Base-by-base conservation (phyloP, 2,888 invertebrate species). In the Diplolepis rosae region DNA sequence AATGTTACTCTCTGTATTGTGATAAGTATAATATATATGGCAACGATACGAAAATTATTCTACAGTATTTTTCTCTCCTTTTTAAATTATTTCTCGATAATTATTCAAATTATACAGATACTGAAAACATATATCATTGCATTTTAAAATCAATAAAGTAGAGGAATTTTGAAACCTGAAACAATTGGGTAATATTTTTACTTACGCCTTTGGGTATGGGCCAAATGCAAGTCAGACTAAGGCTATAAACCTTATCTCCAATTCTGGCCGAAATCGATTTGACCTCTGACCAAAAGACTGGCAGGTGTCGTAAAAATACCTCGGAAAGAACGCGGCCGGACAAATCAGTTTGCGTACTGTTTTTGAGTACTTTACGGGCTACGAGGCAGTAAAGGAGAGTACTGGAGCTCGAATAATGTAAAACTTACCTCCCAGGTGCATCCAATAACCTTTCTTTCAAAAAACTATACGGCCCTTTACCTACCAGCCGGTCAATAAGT, bases 181-280 rank as follows among this genome's bases (percentile, higher is more conserved):
- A 22, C 45, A 45, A 45, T 18, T 18, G 18, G 18, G 18, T 18
- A 18, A n/a, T 56, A 56, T 35, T 56, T 56, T 56, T 35, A 56
- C 11, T 7, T 52, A 27, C 51, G 1, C 22, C 35, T n/a, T 24
- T 52, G 50, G 66, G 30, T 15, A 48, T 35, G 39, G 52, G 35
- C 82, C 84, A n/a, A n/a, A n/a, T n/a, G n/a, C n/a, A n/a, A n/a
- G n/a, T n/a, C n/a, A n/a, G n/a, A n/a, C n/a, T n/a, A n/a, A n/a
- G n/a, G n/a, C n/a, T 78, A 82, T 84, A 83, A 85, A 85, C 78
- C 80, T 83, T 83, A 83, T 85, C 84, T 83, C 79, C 84, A 82
- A 85, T 86, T 84, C 81, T 78, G 77, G 74, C 77, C 82, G 79
- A 86, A 87, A 87, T 86, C 82, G 84, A 86, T 84, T 87, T 86